Evolutionary conservation across 2,888 invertebrate species (phyloP), one percentile per base, ranked within the genome.

Genomic region (Hydraecia micacea): DNA sequence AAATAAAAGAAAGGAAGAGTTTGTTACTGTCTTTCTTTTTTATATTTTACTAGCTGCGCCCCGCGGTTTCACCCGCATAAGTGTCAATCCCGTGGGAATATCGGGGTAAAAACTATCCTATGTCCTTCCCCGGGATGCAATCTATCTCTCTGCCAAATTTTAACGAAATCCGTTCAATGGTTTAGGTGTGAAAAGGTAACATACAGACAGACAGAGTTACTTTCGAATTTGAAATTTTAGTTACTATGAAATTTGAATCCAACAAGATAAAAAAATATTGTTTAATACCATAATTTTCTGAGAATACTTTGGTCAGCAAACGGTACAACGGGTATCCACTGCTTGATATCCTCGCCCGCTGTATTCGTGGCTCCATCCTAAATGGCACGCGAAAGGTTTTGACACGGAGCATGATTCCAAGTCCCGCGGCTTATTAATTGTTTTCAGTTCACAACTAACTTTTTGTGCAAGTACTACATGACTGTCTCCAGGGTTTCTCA

Each of bases 381-480:
- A 88, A 86, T 82, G 79, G 80, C 79, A 77, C 79, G 77, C 80
- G 79, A 80, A 81, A 80, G 80, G 79, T 83, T 86, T 73, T 81
- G 86, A 80, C 83, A 80, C 71, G 65, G 65, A 77, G 71, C 70
- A 79, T 72, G 79, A 81, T 73, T 72, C 52, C 69, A 68, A 77
- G 79, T 76, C 82, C 86, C 66, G 62, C 36, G 79, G 82, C 86
- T 80, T 86, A 87, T 84, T 87, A 87, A 87, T 87, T 87, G 87
- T 87, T 87, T 82, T 84, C 77, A 85, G 81, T 80, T 85, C 75
- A 75, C 73, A 69, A 79, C 55, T 66, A 68, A 86, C 84, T 87
- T 87, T 87, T 87, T 87, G 84, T 79, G 63, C 77, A 70, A 79
- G 69, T 77, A 62, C 73, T 75, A 67, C 73, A 68, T 83, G 32